These are phyloP conservation scores for Dynastes grantii DNA, from an alignment of 2,888 invertebrate genomes.

Conservation along the genomic window DNA sequence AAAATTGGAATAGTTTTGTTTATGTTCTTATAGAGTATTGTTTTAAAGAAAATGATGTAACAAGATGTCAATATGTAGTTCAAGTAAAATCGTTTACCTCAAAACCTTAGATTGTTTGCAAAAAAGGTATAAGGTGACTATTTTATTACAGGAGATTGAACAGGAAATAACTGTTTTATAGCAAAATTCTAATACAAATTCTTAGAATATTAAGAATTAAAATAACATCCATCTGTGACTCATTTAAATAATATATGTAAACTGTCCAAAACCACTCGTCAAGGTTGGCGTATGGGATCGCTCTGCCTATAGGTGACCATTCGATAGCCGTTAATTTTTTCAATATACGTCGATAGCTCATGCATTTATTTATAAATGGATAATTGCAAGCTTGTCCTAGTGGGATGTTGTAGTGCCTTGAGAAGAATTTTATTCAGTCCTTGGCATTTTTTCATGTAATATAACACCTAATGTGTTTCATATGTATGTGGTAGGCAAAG, in stretches of 20 bases:
- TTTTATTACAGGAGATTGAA: not conserved
- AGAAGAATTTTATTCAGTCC: conserved; percentile 28
- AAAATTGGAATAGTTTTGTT: no score
- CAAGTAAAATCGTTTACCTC: no score
- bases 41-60: no score
- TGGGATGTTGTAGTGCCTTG: conserved; percentile 42
- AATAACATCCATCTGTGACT: conserved; percentile 10
- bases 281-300: conserved; percentile 12
- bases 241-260: conserved; percentile 30
- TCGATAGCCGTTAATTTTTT: conserved; percentile 29
- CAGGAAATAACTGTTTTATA: conserved; percentile 6
- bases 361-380: conserved; percentile 31
- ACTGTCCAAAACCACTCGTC: conserved; percentile 19
- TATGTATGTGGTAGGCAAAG: not conserved
- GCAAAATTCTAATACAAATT: conserved; percentile 5
- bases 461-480: not conserved
- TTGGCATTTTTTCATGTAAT: conserved; percentile 33
- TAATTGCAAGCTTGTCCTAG: conserved; percentile 18
- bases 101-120: no score
- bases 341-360: not conserved
- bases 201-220: not conserved
- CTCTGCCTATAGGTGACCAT: not conserved
- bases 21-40: no score
- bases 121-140: no score
- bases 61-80: no score